phyloP scores from a whole-genome alignment of 2,797 vertebrate species.

The Chelonia mydas region DNA sequence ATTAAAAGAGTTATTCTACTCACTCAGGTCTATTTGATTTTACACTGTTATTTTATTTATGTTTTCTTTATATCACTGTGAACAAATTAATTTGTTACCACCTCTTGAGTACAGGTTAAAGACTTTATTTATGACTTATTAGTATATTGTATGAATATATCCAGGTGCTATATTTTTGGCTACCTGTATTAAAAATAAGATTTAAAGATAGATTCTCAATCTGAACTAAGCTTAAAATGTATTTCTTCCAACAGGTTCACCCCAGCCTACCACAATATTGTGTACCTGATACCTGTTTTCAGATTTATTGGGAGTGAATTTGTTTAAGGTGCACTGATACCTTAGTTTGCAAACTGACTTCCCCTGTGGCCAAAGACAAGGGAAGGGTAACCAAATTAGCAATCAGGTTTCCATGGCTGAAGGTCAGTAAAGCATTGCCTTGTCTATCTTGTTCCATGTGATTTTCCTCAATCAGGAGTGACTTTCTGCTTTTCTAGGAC shows the following conservation, averaged over 20 bases:
- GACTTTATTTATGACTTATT: neutral
- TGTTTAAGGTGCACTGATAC: neutral
- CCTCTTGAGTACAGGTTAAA: neutral
- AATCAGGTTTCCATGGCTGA: neutral
- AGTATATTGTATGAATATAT: neutral
- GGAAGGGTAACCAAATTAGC: neutral
- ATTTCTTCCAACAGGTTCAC: neutral
- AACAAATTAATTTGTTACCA: constrained; percentile 20
- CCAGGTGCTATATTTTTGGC: neutral
- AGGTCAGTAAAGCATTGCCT: neutral
- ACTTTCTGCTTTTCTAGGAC: neutral
- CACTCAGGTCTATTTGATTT: neutral
- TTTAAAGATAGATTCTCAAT: neutral
- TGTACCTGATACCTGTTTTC: accelerated
- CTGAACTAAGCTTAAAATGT: neutral
- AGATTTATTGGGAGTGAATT: accelerated
- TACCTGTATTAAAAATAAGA: neutral
- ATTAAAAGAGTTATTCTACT: neutral
- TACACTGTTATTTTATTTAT: neutral
- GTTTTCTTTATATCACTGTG: neutral
- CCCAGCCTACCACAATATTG: neutral
- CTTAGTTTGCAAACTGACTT: neutral
- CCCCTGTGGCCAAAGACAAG: neutral
- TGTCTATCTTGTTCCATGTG: neutral
- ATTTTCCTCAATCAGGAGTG: accelerated